A percentile compares a stretch with the other conserved stretches of the same genome.
phyloP scores from a whole-genome alignment of 2,888 invertebrate species.

The Drosophila buzzatii region DNA sequence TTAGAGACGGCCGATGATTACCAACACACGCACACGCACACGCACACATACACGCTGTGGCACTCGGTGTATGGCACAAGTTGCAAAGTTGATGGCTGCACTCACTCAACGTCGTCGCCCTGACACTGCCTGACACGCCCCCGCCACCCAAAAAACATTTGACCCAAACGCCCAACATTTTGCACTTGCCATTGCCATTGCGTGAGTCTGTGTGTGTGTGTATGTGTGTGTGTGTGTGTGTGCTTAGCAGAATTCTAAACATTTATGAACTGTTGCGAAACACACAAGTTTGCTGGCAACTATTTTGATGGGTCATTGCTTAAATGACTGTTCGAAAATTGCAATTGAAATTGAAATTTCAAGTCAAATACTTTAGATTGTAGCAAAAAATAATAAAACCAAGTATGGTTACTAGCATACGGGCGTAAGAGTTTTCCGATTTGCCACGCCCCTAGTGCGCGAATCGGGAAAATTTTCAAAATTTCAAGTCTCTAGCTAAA shows the following conservation, averaged over 20 bases:
- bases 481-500: too few relatives aligned
- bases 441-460: too few relatives aligned
- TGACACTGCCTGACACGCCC: slow-evolving; percentile 65
- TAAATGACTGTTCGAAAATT: slow-evolving; percentile 21
- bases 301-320: slow-evolving; percentile 26
- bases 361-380: slow-evolving; percentile 4
- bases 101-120: slow-evolving; percentile 57
- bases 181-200: slow-evolving; percentile 35
- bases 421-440: too few relatives aligned
- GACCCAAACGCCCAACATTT: slow-evolving; percentile 19
- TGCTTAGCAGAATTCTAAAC: slow-evolving; percentile 31
- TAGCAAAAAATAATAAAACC: background rate
- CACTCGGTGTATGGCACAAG: slow-evolving; percentile 46
- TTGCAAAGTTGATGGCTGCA: slow-evolving; percentile 68
- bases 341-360: slow-evolving; percentile 11
- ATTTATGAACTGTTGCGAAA: slow-evolving; percentile 42
- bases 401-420: too few relatives aligned
- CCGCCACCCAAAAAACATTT: background rate
- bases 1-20: slow-evolving; percentile 60
- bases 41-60: slow-evolving; percentile 14
- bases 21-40: slow-evolving; percentile 24
- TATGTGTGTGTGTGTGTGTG: slow-evolving; percentile 17
- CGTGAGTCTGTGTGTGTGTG: slow-evolving; percentile 8
- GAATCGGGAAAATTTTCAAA: too few relatives aligned
- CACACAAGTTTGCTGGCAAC: slow-evolving; percentile 19